Base-by-base conservation (phyloP, 1,140 invertebrate species). In the Acromyrmex heyeri region DNA sequence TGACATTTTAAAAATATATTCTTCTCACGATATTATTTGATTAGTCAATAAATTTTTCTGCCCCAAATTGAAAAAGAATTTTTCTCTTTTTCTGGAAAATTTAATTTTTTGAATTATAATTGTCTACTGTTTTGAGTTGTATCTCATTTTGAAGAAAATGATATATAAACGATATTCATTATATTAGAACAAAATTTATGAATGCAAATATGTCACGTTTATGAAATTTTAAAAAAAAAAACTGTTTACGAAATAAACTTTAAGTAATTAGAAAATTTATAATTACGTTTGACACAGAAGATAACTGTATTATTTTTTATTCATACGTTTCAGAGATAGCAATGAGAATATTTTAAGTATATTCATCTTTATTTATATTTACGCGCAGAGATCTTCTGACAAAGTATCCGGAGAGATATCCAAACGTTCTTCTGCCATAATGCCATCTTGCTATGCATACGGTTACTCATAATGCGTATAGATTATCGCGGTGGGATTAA, bases 401-500 rank as follows among this genome's bases (percentile, higher is more conserved):
- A 61, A 62, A 73, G 24, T 83, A 61, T 50, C n/a, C 44, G 18
- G 12, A 10, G 18, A 44, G 64, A 69, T 57, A 70, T 73, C 18
- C 27, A 82, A 82, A 73, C 10, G 18, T 61, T 83, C 34, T 57
- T 83, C 34, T 57, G 48, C 12, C n/a, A 34, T 61, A 44, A 76
- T 55, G 16, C 21, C 12, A 27, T 69, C 6, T 14, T 21, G 44
- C 18, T 18, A 34, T 30, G 24, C 18, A 57, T 57, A 81, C 5
- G 30, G 65, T 44, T 81, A 24, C 16, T 27, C 27, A 64, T 77
- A 85, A 70, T 73, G 57, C 69, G 24, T 76, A 61, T 55, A 53
- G 87, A 59, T 86, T 70, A 67, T 53, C 57, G 38, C 69, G 72
- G 38, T 10, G 34, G 77, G n/a, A 79, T 79, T 69, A 34, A 73